Evolutionary conservation across 2,113 vertebrate species (phyloP).

Genomic region (Peromyscus californicus): DNA sequence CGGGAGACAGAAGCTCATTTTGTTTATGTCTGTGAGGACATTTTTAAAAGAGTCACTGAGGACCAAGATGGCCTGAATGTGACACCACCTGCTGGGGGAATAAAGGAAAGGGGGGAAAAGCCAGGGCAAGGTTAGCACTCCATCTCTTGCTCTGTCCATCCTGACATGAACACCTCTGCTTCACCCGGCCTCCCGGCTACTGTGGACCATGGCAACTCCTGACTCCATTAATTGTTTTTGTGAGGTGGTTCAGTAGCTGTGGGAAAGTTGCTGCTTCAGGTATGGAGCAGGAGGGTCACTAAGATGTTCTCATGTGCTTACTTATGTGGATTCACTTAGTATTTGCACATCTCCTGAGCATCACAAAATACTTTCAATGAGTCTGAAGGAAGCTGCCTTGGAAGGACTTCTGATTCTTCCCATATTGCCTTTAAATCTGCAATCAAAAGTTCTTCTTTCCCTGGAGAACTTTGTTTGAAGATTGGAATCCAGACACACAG

Average conservation of each 20-base stretch:
- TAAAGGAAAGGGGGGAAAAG: background rate
- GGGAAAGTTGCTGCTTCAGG: too few relatives aligned
- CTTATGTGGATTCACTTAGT: background rate
- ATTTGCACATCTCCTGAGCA: background rate
- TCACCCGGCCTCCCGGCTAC: too few relatives aligned
- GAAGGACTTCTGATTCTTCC: conserved; percentile 5
- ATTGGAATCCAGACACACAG: background rate
- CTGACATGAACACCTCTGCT: background rate
- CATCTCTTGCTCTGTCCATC: too few relatives aligned
- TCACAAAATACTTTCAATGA: background rate
- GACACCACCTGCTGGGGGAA: background rate
- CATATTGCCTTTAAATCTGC: background rate
- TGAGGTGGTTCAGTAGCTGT: background rate
- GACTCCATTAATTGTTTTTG: background rate
- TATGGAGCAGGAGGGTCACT: background rate
- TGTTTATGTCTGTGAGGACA: background rate
- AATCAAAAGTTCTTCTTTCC: background rate
- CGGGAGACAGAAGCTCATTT: background rate
- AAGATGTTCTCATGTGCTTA: background rate
- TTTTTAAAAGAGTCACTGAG: background rate
- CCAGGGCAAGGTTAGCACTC: too few relatives aligned
- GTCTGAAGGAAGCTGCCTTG: background rate
- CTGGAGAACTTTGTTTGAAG: background rate
- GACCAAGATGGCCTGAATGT: background rate
- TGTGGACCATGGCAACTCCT: background rate